phyloP scores from a whole-genome alignment of 1,140 invertebrate species.

The Saccostrea echinata region DNA sequence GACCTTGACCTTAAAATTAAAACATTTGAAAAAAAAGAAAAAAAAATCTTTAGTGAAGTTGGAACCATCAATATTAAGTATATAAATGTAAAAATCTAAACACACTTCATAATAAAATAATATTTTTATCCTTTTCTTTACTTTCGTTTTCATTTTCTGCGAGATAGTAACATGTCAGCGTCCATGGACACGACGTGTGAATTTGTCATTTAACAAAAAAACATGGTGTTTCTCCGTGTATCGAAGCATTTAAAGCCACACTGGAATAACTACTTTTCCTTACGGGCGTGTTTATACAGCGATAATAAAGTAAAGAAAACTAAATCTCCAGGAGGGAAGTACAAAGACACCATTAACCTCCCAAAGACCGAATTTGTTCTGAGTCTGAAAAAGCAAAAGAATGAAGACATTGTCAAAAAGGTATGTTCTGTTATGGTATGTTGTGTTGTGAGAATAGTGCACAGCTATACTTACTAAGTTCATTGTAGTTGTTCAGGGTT shows the following conservation, averaged over 20 bases:
- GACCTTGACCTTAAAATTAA: slow-evolving; percentile 59
- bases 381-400: background rate
- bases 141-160: slow-evolving; percentile 31
- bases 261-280: background rate
- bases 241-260: background rate
- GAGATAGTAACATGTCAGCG: slow-evolving; percentile 66
- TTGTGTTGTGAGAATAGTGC: too few species aligned
- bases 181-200: slow-evolving; percentile 36
- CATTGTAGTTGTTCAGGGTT: too few species aligned
- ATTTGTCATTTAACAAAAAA: background rate
- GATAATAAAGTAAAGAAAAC: background rate
- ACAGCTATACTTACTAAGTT: too few species aligned
- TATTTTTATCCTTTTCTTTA: background rate
- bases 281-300: background rate
- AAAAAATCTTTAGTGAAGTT: background rate
- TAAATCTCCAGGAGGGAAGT: background rate
- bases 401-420: slow-evolving; percentile 7
- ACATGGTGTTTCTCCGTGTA: background rate
- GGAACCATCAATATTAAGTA: background rate
- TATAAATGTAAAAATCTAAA: background rate
- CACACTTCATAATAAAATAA: background rate
- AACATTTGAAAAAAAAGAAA: background rate
- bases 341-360: background rate
- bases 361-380: slow-evolving; percentile 12
- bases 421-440: too few species aligned